Base-by-base conservation (phyloP, 2,113 vertebrate genomes). In the Neodontobutis hainanensis region DNA sequence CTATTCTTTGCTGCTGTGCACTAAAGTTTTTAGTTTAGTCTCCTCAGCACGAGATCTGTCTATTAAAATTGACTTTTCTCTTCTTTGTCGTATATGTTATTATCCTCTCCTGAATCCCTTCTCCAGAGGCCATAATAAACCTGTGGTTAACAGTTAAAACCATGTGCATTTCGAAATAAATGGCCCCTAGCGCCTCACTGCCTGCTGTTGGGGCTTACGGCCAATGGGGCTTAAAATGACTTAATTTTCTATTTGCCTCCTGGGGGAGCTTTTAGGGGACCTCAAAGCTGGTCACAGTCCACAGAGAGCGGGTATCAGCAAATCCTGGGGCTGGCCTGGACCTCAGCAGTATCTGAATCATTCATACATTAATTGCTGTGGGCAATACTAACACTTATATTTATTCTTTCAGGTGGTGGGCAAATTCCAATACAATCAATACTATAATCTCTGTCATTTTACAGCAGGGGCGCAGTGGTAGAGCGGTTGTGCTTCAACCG, bases 191-290 rank as follows among this genome's bases (percentile, higher is more conserved):
- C 38, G 59, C 76, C 73, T 80, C 68, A 19, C 67, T 70, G 61
- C 83, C 80, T 85, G 82, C 82, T 85, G 81, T 77, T 77, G 68
- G 77, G 63, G 61, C 82, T 85, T 68, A 74, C 65, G 6, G 80
- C 83, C 85, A 87, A 84, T 90, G 88, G 86, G 77, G 71, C 78
- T 85, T 83, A 76, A 88, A 90, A 90, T 86, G 74, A 87, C 83
- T 86, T 87, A 78, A 90, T 88, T 86, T 85, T 72, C 78, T 83
- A 63, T 83, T 61, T 73, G 62, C 75, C 78, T 80, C 80, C 75
- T 70, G 76, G 69, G 85, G 82, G 86, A 79, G 70, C 70, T 81
- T 78, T 86, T 72, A 75, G 78, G 67, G 0, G 56, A 80, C 80
- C 78, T 77, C 44, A 84, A 77, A 68, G 73, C 75, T 67, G 67